A percentile compares a stretch with the other conserved stretches of the same genome.
phyloP scores from a whole-genome alignment of 2,888 invertebrate genomes.

The Autographa pulchrina region DNA sequence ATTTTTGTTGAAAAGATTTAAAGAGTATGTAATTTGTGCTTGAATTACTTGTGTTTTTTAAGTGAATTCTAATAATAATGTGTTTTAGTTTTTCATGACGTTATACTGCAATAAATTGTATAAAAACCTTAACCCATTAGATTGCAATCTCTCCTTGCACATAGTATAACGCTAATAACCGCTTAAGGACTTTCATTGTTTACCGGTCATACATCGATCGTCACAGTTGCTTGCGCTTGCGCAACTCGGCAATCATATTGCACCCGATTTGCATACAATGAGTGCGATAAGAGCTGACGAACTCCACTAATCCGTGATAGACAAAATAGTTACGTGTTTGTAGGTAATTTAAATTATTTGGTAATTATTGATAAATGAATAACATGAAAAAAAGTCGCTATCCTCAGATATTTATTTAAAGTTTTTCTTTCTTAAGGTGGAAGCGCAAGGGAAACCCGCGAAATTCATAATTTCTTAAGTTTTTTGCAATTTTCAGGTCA shows the following conservation, averaged over 20 bases:
- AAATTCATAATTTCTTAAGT: too few species aligned
- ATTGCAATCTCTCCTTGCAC: conserved; percentile 51
- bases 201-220: conserved; percentile 60
- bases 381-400: too few species aligned
- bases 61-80: too few species aligned
- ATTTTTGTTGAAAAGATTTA: not conserved
- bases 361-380: conserved; percentile 19
- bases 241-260: conserved; percentile 77
- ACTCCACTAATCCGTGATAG: conserved; percentile 51
- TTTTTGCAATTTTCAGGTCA: too few species aligned
- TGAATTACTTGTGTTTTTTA: too few species aligned
- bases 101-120: not conserved
- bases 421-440: too few species aligned
- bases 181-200: conserved; percentile 59
- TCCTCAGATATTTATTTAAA: too few species aligned
- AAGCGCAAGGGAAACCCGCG: too few species aligned
- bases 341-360: conserved; percentile 43
- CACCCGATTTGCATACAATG: conserved; percentile 85
- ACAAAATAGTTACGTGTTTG: conserved; percentile 38
- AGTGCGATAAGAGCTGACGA: conserved; percentile 70
- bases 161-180: conserved; percentile 47
- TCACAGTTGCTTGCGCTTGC: conserved; percentile 73
- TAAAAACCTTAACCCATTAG: conserved; percentile 45
- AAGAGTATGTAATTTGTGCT: too few species aligned
- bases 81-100: not conserved